Evolutionary conservation across 2,113 vertebrate genomes (phyloP).

Genomic region (Paedocypris sp.): DNA sequence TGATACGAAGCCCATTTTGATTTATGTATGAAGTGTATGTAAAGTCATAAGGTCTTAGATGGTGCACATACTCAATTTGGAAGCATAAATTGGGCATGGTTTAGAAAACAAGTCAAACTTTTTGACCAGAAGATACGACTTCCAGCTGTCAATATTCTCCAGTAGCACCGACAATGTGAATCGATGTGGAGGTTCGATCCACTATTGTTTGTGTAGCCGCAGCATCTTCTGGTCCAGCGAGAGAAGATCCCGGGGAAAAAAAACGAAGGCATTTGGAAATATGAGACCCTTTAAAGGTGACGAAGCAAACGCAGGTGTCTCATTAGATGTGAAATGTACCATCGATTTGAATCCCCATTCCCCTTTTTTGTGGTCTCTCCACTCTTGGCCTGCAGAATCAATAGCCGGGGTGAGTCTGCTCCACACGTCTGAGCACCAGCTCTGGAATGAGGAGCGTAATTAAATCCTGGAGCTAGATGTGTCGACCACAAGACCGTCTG

Average conservation of each 20-base stretch:
- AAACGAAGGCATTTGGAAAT: slow-evolving; percentile 40
- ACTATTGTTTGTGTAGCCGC: slow-evolving; percentile 46
- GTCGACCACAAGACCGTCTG: slow-evolving; percentile 35
- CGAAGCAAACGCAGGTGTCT: slow-evolving; percentile 53
- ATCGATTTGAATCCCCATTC: slow-evolving; percentile 47
- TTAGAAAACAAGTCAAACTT: background rate
- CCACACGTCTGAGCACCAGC: slow-evolving; percentile 23
- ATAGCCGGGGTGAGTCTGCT: slow-evolving; percentile 46
- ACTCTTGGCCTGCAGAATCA: slow-evolving; percentile 46
- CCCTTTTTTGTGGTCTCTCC: slow-evolving; percentile 37
- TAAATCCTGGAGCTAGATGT: slow-evolving; percentile 54
- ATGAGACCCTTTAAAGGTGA: slow-evolving; percentile 44
- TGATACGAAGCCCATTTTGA: no score
- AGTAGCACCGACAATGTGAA: slow-evolving; percentile 31
- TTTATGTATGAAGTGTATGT: no score
- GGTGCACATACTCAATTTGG: no score
- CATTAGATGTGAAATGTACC: slow-evolving; percentile 57
- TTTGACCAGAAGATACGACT: slow-evolving; percentile 32
- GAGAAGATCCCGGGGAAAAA: slow-evolving; percentile 34
- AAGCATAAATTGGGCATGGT: no score
- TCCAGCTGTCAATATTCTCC: slow-evolving; percentile 33
- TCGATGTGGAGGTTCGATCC: slow-evolving; percentile 39
- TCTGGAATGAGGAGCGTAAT: slow-evolving; percentile 46
- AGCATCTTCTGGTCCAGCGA: slow-evolving; percentile 34
- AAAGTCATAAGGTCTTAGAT: no score